Conservation (phyloP, 2,888 invertebrate genomes). For the Ochropacha duplaris region DNA sequence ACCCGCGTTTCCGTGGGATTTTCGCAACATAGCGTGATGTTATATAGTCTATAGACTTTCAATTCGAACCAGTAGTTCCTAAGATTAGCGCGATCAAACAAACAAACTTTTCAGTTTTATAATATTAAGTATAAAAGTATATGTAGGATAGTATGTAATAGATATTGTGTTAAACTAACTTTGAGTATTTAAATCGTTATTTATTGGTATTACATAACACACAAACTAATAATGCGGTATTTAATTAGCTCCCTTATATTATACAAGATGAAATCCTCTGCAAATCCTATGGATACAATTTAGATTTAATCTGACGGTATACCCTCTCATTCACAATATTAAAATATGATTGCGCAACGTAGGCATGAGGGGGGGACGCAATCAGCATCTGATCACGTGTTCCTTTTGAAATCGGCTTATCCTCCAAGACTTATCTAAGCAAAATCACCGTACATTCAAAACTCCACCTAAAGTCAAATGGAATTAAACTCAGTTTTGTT, state of each 20-base stretch:
- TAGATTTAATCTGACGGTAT: conserved; percentile 70
- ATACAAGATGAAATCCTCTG: conserved; percentile 26
- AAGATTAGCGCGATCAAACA: too few relatives aligned
- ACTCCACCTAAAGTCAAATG: conserved; percentile 36
- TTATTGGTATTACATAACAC: not conserved
- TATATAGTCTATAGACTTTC: too few relatives aligned
- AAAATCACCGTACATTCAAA: conserved; percentile 32
- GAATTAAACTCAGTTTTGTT: conserved; percentile 37
- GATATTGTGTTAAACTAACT: too few relatives aligned
- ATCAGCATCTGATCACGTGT: conserved; percentile 79
- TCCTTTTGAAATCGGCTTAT: conserved; percentile 79
- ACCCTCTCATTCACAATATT: conserved; percentile 72
- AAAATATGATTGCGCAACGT: conserved; percentile 71
- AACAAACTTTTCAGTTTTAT: too few relatives aligned
- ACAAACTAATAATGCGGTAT: not conserved
- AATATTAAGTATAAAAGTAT: too few relatives aligned
- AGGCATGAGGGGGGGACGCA: conserved; percentile 51
- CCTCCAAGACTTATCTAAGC: conserved; percentile 55
- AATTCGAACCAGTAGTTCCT: too few relatives aligned
- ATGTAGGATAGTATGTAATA: too few relatives aligned
- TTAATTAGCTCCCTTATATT: not conserved
- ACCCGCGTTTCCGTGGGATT: too few relatives aligned
- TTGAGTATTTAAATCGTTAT: too few relatives aligned
- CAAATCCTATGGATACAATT: conserved; percentile 44
- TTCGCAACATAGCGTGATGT: too few relatives aligned